These are phyloP conservation scores for Riparia riparia DNA, from an alignment of 2,113 vertebrate genomes.

Conservation along the genomic window DNA sequence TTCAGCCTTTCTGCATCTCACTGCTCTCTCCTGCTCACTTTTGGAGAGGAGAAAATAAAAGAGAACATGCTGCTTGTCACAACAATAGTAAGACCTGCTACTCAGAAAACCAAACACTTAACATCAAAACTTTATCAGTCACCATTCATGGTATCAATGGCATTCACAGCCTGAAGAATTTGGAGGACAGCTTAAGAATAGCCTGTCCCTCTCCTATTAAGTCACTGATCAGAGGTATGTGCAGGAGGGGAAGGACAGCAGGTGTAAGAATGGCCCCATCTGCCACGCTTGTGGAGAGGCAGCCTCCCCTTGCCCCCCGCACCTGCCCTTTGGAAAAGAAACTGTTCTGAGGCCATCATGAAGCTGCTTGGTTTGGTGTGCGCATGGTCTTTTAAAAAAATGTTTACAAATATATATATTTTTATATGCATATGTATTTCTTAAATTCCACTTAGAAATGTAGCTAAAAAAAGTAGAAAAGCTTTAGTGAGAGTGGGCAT, in stretches of 20 bases:
- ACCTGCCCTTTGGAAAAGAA: not conserved
- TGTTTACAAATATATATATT: slow-evolving; percentile 42
- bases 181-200: not conserved
- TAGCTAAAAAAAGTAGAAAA: slow-evolving; percentile 43
- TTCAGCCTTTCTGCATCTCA: not conserved
- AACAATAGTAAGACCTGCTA: not conserved
- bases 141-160: not conserved
- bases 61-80: not conserved
- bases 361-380: not conserved
- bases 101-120: not conserved
- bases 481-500: not conserved
- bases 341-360: not conserved
- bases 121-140: not conserved
- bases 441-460: slow-evolving; percentile 28
- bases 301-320: not conserved
- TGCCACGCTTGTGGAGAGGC: not conserved
- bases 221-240: not conserved
- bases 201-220: not conserved
- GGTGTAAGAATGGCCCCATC: not conserved
- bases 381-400: not conserved
- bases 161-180: not conserved
- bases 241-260: not conserved
- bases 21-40: not conserved
- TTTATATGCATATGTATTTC: not conserved
- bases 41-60: not conserved